These are phyloP conservation scores for Solea solea DNA, from an alignment of 2,113 vertebrate species.

Conservation along the genomic window DNA sequence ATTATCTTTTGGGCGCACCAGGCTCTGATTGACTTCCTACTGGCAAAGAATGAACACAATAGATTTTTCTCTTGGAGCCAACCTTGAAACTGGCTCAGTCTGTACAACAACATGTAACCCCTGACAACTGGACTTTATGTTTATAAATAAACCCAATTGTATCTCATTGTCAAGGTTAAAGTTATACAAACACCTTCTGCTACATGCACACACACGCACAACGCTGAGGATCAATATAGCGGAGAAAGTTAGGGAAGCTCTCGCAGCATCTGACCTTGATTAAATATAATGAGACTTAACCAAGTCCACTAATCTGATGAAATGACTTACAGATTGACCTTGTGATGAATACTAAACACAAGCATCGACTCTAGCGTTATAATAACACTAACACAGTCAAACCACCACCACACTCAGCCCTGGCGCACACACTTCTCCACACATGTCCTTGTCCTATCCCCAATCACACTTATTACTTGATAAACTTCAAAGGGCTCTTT, in stretches of 20 bases:
- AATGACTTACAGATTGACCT: conserved; percentile 54
- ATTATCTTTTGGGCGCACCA: too few species aligned
- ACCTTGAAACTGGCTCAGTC: too few species aligned
- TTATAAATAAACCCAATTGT: too few species aligned
- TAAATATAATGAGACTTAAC: conserved; percentile 67
- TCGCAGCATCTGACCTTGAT: conserved; percentile 65
- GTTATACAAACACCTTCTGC: background rate
- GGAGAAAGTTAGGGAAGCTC: conserved; percentile 49
- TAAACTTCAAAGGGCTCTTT: conserved; percentile 68
- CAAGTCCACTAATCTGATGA: conserved; percentile 62
- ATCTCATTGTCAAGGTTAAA: too few species aligned
- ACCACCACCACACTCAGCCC: background rate
- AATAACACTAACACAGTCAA: background rate
- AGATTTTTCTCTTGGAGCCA: too few species aligned
- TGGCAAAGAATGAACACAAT: too few species aligned
- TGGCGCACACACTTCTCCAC: background rate
- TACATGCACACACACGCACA: background rate
- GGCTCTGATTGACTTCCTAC: too few species aligned
- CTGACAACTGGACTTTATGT: too few species aligned
- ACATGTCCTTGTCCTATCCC: conserved; percentile 19
- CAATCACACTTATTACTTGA: conserved; percentile 47
- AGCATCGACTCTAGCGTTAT: conserved; percentile 31
- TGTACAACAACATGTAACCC: too few species aligned
- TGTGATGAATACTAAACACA: conserved; percentile 63
- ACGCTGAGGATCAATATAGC: conserved; percentile 44